Conservation (phyloP, 2,797 vertebrate genomes). For the Falco biarmicus region DNA sequence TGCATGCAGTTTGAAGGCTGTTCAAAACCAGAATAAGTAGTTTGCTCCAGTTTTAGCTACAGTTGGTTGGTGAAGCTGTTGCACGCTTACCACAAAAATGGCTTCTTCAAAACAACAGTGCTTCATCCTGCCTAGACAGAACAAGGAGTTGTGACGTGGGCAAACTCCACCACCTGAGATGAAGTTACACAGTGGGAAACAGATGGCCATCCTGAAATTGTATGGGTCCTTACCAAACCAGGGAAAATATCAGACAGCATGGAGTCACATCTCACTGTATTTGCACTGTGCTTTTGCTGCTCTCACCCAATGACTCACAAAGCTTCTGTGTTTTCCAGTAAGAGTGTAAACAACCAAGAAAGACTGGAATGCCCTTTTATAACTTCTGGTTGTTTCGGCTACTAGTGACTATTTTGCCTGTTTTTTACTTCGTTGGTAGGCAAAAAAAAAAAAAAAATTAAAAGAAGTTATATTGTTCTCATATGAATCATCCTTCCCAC, state of each 20-base stretch:
- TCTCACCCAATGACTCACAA: background rate
- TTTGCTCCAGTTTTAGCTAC: background rate
- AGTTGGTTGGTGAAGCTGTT: background rate
- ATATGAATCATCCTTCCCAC: slow-evolving; percentile 70
- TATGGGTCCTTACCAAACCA: background rate
- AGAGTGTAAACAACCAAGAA: background rate
- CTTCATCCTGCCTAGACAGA: background rate
- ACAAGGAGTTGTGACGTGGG: background rate
- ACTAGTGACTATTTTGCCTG: slow-evolving; percentile 20
- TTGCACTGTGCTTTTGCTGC: background rate
- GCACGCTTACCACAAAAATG: background rate
- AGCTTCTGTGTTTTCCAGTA: background rate
- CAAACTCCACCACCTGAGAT: background rate
- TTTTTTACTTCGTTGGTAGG: background rate
- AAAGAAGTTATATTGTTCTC: background rate
- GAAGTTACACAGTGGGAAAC: background rate
- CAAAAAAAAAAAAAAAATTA: background rate
- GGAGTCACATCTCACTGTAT: background rate
- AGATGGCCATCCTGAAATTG: rapidly evolving
- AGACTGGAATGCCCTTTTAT: background rate
- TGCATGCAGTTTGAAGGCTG: background rate
- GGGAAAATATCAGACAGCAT: background rate
- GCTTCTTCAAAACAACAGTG: background rate
- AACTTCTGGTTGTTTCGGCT: background rate
- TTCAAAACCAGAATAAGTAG: background rate